Base-by-base conservation (phyloP, 2,888 invertebrate species). In the Acleris cristana region DNA sequence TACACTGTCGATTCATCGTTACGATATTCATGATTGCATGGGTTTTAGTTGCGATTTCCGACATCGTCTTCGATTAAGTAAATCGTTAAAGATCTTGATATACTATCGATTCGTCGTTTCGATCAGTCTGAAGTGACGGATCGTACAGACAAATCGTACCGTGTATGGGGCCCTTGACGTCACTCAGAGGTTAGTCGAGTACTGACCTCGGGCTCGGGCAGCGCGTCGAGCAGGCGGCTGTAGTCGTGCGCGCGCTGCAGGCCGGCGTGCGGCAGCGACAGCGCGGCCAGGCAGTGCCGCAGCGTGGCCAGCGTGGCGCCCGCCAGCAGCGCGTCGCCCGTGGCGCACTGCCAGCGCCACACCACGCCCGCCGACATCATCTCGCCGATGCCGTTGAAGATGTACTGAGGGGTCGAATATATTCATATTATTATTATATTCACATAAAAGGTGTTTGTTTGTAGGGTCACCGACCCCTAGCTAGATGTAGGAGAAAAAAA, bases 221-320 rank as follows among this genome's bases (percentile, higher is more conserved):
- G 94, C 78, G 95, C 94, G 74, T 96, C 96, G 69, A 98, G 95
- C 73, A 99, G 93, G 77, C 98, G 97, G 80, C 97, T 97, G 89
- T 98, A 99, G 74, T 96, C 95, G 77, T 97, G 94, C 0, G 99
- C 98, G 79, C 97, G 95, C 87, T 98, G 98, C 76, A 99, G 93
- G 0, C 90, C 89, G 65, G 78, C 79, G 78, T 87, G 89, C 65
- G 92, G 90, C 76, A 89, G 82, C 61, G 79, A 74, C 60, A 92
- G 86, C 70, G 92, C 90, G 59, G 92, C 90, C 2, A 91, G 87
- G 74, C 88, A 89, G 83, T 91, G 90, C 0, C 90, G 82, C 72
- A 90, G 84, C 68, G 88, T 79, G 51, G 85, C 87, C 30, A 88
- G 82, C 67, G 85, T 79, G 51, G 79, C 79, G 26, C 72, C 78